Conservation (phyloP, 2,113 vertebrate genomes). For the Ammodytes dubius region DNA sequence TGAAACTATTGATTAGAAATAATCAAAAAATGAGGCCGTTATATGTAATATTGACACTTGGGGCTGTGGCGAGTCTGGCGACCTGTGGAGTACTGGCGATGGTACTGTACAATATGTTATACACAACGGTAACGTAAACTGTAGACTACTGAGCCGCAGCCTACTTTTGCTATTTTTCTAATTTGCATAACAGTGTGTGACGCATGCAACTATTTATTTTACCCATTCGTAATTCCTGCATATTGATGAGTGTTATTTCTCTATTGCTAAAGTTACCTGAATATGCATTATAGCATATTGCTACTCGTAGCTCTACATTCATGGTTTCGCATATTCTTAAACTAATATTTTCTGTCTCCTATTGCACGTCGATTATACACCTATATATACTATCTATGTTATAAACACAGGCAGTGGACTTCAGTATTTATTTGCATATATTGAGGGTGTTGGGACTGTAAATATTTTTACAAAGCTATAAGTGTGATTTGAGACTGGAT, state of each 20-base stretch:
- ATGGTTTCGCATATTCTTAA: too few species aligned
- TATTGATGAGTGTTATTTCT: neutral
- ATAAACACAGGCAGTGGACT: neutral
- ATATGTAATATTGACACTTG: slow-evolving; percentile 43
- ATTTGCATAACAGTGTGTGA: neutral
- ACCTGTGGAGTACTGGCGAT: slow-evolving; percentile 57
- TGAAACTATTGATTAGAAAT: neutral
- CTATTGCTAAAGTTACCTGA: too few species aligned
- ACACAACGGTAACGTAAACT: slow-evolving; percentile 70
- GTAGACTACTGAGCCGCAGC: too few species aligned
- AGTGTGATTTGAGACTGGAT: neutral
- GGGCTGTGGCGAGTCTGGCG: slow-evolving; percentile 49
- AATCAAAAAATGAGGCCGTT: slow-evolving; percentile 67
- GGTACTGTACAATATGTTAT: slow-evolving; percentile 65
- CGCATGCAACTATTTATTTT: neutral
- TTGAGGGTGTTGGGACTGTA: neutral
- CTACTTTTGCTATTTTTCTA: neutral
- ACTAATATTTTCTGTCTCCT: neutral
- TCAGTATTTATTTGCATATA: neutral
- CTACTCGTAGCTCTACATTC: neutral
- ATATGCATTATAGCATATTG: neutral
- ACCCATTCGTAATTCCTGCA: neutral
- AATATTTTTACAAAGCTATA: neutral
- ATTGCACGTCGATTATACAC: neutral
- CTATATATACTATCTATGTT: too few species aligned